Conservation (phyloP, 2,888 invertebrate species). For the Stenichneumon culpator region DNA sequence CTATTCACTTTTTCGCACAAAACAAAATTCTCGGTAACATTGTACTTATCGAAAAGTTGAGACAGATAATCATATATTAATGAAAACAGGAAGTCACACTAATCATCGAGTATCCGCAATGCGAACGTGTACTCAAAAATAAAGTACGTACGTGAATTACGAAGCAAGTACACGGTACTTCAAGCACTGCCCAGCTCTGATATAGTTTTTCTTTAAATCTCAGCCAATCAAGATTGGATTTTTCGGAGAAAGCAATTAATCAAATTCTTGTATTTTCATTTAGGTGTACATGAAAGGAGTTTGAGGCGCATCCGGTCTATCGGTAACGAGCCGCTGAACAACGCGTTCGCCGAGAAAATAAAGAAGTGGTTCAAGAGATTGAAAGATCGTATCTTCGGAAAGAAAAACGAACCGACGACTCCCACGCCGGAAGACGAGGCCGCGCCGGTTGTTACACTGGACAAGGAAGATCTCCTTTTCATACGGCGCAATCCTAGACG, state of each 20-base stretch:
- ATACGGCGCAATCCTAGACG: slow-evolving; percentile 46
- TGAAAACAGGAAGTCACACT: too few relatives aligned
- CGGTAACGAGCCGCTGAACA: slow-evolving; percentile 20
- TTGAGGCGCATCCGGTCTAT: slow-evolving; percentile 27
- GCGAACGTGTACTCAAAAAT: too few relatives aligned
- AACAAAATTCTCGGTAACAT: too few relatives aligned
- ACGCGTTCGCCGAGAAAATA: slow-evolving; percentile 70
- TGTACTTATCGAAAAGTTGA: too few relatives aligned
- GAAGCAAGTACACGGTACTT: too few relatives aligned
- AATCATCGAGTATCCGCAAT: too few relatives aligned
- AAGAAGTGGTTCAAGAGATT: slow-evolving; percentile 75
- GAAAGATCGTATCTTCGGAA: slow-evolving; percentile 66
- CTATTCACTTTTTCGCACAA: too few relatives aligned
- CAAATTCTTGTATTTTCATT: background rate
- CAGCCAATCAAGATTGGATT: background rate
- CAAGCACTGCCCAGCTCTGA: too few relatives aligned
- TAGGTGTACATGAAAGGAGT: slow-evolving; percentile 10
- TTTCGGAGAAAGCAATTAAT: slow-evolving; percentile 28
- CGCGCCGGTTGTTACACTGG: slow-evolving; percentile 46
- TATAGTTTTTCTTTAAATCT: background rate
- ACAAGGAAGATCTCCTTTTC: slow-evolving; percentile 56
- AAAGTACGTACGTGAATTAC: too few relatives aligned
- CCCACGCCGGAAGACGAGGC: slow-evolving; percentile 5
- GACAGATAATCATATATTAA: too few relatives aligned
- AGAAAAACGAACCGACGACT: slow-evolving; percentile 5